A percentile compares a stretch with the other conserved stretches of the same genome.
These are phyloP conservation scores for Thaumetopoea pityocampa DNA, from an alignment of 1,140 invertebrate species.

Conservation along the genomic window DNA sequence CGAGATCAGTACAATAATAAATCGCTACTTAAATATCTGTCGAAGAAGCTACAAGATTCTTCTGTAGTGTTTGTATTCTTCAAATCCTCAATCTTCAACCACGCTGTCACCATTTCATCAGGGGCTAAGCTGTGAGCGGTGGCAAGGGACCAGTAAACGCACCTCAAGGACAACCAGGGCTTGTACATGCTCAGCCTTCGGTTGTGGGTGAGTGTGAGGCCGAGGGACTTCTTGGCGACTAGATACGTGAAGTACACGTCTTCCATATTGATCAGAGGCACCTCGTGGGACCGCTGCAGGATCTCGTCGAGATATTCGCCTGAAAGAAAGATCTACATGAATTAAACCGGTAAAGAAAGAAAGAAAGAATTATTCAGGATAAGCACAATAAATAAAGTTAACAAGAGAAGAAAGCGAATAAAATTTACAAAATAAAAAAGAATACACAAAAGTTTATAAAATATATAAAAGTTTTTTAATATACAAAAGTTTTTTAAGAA, in stretches of 20 bases:
- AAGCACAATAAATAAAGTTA: no score
- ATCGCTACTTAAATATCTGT: constrained; percentile 26
- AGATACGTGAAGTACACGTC: constrained; percentile 59
- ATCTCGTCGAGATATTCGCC: constrained; percentile 39
- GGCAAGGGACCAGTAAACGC: constrained; percentile 38
- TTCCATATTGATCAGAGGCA: constrained; percentile 55
- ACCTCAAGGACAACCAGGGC: constrained; percentile 30
- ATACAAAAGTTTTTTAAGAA: no score
- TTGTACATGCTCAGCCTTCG: constrained; percentile 45
- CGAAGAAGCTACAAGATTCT: constrained; percentile 24
- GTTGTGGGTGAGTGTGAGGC: constrained; percentile 40
- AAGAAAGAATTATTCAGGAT: neutral
- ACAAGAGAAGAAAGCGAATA: no score
- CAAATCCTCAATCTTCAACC: constrained; percentile 29
- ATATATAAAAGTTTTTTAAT: no score
- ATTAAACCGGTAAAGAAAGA: neutral
- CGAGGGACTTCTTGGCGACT: constrained; percentile 35
- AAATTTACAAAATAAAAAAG: no score
- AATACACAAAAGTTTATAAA: no score
- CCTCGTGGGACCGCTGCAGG: constrained; percentile 22
- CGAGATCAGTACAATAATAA: no score
- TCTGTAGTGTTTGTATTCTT: constrained; percentile 10
- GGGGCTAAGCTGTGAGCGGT: constrained; percentile 39
- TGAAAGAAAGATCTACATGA: constrained; percentile 35
- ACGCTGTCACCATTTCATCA: constrained; percentile 29